Percentiles rank a stretch among this genome's conserved stretches.
Conservation (phyloP, 2,888 invertebrate genomes). For the Bembecia ichneumoniformis region DNA sequence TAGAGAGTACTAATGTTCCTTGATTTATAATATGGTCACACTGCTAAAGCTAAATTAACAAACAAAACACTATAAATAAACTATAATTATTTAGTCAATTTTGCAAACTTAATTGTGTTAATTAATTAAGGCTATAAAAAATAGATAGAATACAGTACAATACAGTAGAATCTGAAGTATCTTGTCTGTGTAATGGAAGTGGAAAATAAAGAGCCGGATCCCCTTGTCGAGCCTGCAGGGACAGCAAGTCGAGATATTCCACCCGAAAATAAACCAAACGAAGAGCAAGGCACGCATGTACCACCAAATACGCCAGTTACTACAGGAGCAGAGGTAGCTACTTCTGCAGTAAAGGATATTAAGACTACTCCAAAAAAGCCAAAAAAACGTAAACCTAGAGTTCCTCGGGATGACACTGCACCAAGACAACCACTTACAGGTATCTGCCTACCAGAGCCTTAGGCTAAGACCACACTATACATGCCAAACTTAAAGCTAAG, state of each 20-base stretch:
- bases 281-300: slow-evolving; percentile 4
- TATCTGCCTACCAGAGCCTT: slow-evolving; percentile 16
- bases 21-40: too few relatives aligned
- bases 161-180: too few relatives aligned
- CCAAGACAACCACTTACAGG: slow-evolving; percentile 82
- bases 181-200: not conserved
- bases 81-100: too few relatives aligned
- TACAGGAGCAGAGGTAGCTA: slow-evolving; percentile 5
- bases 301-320: not conserved
- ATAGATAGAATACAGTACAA: too few relatives aligned
- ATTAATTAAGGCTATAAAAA: too few relatives aligned
- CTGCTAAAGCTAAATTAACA: too few relatives aligned
- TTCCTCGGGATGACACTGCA: slow-evolving; percentile 78
- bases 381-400: slow-evolving; percentile 78
- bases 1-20: too few relatives aligned
- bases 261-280: not conserved
- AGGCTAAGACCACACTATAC: too few relatives aligned
- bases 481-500: too few relatives aligned
- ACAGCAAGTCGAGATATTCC: not conserved
- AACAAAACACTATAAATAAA: too few relatives aligned
- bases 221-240: not conserved
- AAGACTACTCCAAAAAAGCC: slow-evolving; percentile 63
- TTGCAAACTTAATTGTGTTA: too few relatives aligned
- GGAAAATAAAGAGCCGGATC: not conserved
- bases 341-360: slow-evolving; percentile 21